Conservation (phyloP, 2,888 invertebrate species). For the Rotaria socialis region DNA sequence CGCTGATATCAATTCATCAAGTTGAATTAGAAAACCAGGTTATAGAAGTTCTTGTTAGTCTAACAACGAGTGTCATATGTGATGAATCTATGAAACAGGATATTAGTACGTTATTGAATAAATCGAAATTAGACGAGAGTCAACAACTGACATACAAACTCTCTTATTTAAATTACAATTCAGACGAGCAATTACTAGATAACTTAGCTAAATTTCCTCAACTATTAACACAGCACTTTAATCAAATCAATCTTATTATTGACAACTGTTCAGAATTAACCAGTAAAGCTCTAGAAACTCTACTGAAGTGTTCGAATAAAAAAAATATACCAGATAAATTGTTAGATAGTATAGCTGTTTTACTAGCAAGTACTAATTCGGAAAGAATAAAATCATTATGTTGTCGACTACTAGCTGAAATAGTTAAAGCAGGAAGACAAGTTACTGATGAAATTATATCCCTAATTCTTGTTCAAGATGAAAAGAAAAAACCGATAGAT, state of each 20-base stretch:
- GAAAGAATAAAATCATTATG: background rate
- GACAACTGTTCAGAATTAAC: background rate
- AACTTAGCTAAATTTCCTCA: background rate
- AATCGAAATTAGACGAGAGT: background rate
- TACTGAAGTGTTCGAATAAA: background rate
- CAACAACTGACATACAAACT: no score
- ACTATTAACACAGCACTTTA: background rate
- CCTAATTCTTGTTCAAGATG: background rate
- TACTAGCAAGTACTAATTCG: background rate
- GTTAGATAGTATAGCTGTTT: background rate
- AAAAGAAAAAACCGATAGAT: background rate
- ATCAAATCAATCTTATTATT: background rate
- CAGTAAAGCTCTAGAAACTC: background rate
- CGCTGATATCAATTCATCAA: no score
- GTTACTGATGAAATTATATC: no score
- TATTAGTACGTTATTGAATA: background rate
- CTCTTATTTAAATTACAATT: background rate
- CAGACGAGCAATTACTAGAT: constrained; percentile 1
- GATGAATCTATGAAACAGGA: background rate
- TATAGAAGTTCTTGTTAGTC: background rate
- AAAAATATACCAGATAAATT: background rate
- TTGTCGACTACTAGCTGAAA: background rate
- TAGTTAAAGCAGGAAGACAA: background rate
- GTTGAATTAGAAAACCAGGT: background rate
- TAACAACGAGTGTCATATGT: background rate